Evolutionary conservation across 37 sponge, comb jelly and placozoan genomes (phyloP), one percentile per base, ranked within the genome.

Genomic region (Crambe crambe): DNA sequence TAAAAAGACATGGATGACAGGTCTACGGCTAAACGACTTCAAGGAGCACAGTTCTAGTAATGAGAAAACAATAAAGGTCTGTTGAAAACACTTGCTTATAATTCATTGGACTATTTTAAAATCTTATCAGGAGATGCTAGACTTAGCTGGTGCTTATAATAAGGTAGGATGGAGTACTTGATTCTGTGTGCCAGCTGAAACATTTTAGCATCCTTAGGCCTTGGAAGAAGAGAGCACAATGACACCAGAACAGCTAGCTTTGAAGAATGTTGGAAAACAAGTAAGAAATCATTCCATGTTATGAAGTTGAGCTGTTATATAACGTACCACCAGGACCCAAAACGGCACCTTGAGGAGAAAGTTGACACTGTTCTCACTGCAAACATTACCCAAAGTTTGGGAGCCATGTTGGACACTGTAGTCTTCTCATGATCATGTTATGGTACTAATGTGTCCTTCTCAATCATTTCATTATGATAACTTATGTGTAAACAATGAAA

Each of bases 231-330:
- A 98, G 44, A 92, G 89, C 21, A 83, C 71, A 32, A 89, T 98
- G 91, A 96, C 99, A 3, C 44, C 88, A 34, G 97, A 96, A 56
- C 95, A 98, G 83, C 86, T 95, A 39, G 97, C 99, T 18, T 81
- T 98, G 8, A 93, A 93, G 63, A 96, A 98, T 77, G 97, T 98
- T 44, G 99, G 99, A 15, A 98, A 98, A 72, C 92, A 94, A 90
- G 95, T 91, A 32, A 70, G 31, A 30, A 8, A 2, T 29, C 10
- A 5, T 34, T 27, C n/a, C 5, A 54, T 42, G 37, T 54, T 57
- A 42, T 65, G 15, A 4, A 31, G 30, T 31, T 34, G 30, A 2
- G 42, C 38, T 66, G 43, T 72, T n/a, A 39, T 15, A 68, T 70
- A 6, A 21, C 31, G 31, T 70, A 27, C 20, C 30, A 17, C 0